These are phyloP conservation scores for Helleia helle DNA, from an alignment of 2,888 invertebrate genomes.

Conservation along the genomic window DNA sequence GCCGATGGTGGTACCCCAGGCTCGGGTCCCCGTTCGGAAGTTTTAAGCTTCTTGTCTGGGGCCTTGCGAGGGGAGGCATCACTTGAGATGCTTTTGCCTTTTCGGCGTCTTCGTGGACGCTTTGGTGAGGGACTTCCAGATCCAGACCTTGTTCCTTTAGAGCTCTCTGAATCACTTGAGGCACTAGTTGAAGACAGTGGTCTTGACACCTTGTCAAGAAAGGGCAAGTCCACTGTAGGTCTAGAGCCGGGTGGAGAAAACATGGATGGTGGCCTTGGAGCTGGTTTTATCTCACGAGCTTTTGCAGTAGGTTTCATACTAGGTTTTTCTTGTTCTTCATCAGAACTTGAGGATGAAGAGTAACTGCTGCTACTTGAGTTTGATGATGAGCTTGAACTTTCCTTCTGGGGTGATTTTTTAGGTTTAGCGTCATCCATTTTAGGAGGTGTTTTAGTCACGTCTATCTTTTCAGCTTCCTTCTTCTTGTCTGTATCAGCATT, in stretches of 20 bases:
- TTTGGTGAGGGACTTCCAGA: constrained; percentile 57
- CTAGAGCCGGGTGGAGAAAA: constrained; percentile 64
- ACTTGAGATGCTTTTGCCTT: constrained; percentile 47
- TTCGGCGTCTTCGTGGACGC: constrained; percentile 55
- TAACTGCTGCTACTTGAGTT: constrained; percentile 70
- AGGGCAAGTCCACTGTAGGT: constrained; percentile 81
- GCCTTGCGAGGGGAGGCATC: constrained; percentile 73
- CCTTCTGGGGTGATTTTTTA: constrained; percentile 39
- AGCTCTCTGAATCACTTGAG: constrained; percentile 76
- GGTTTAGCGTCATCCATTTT: constrained; percentile 61
- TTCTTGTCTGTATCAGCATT: constrained; percentile 49
- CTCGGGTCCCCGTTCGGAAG: constrained; percentile 86
- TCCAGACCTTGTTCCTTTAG: constrained; percentile 51
- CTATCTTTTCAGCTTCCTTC: constrained; percentile 46
- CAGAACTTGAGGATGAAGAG: constrained; percentile 76
- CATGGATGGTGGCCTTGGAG: constrained; percentile 44
- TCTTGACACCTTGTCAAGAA: constrained; percentile 85
- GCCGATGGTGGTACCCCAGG: constrained; percentile 80
- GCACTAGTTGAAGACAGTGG: constrained; percentile 76
- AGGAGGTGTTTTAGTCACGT: constrained; percentile 43
- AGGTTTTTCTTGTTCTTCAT: constrained; percentile 68
- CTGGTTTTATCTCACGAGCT: constrained; percentile 58
- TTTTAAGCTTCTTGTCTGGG: constrained; percentile 88
- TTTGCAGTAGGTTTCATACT: constrained; percentile 53
- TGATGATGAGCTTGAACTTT: constrained; percentile 69